Evolutionary conservation across 2,113 vertebrate species (phyloP), one percentile per base, ranked within the genome.

Genomic region (Rutilus rutilus): DNA sequence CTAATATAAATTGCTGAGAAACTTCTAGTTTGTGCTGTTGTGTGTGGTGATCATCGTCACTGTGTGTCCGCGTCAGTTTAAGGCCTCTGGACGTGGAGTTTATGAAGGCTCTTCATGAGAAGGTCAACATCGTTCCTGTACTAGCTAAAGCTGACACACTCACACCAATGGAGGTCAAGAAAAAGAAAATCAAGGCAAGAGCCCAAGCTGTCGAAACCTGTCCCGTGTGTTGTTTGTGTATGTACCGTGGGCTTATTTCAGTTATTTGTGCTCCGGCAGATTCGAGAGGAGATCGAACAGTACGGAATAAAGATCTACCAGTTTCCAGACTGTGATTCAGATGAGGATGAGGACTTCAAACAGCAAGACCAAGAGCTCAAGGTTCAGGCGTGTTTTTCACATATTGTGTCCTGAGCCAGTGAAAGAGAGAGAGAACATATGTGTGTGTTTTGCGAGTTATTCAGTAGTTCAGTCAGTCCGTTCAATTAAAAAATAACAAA

Each of bases 301-400:
- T 99, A 96, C 0, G 97, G 97, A 4, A 99, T 99, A 92, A 97
- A 96, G 90, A 97, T 99, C 89, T 99, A 99, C 88, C 97, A 99
- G 79, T 99, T 99, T 87, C 98, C 98, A 0, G 98, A 99, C 84
- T 99, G 98, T 0, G 98, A 99, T 93, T 99, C 98, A 0, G 98
- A 99, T 0, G 97, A 99, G 84, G 98, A 99, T 27, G 98, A 99
- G 21, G 98, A 99, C 3, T 99, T 99, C 91, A 99, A 99, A 92
- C 95, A 96, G 90, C 98, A 99, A 89, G 98, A 99, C 90, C 96
- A 94, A 64, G 96, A 96, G 8, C 92, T 99, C 64, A 99, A 57
- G 54, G 54, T 57, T 57, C 6, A 1, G 14, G 4, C 14, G 1
- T 50, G 4, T 50, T 15, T 15, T 15, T 15, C 47, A 50, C 47